These are phyloP conservation scores for Pseudomyrmex pallidus DNA, from an alignment of 1,140 invertebrate genomes.

Conservation along the genomic window DNA sequence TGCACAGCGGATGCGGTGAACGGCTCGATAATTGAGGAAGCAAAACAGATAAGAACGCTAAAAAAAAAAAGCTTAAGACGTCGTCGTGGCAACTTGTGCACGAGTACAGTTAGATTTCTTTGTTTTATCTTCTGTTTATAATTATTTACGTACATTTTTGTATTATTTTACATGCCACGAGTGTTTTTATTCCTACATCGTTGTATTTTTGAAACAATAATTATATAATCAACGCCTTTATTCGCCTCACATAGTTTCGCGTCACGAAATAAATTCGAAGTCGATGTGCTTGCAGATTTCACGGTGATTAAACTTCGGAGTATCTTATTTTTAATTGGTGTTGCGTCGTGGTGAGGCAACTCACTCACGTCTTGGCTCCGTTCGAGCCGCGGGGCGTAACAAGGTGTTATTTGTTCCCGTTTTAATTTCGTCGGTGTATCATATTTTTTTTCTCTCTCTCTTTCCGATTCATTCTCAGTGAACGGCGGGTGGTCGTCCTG, in stretches of 20 bases:
- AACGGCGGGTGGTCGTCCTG: slow-evolving; percentile 95
- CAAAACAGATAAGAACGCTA: background rate
- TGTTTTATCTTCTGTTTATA: background rate
- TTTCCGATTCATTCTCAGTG: slow-evolving; percentile 84
- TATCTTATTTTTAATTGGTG: slow-evolving; percentile 47
- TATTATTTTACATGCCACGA: background rate
- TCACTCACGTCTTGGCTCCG: background rate
- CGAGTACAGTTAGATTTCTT: background rate
- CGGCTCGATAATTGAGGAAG: slow-evolving; percentile 10
- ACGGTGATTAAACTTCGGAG: slow-evolving; percentile 22
- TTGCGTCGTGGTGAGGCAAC: slow-evolving; percentile 7
- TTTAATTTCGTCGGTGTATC: slow-evolving; percentile 48
- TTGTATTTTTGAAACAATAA: background rate
- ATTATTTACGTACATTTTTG: background rate
- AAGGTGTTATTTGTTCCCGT: slow-evolving; percentile 57
- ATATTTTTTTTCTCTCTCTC: slow-evolving; percentile 2
- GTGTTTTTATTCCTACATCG: background rate
- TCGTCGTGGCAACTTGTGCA: background rate
- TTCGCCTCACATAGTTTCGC: slow-evolving; percentile 2
- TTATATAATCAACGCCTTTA: background rate
- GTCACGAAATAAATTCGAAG: slow-evolving; percentile 24
- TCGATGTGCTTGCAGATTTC: slow-evolving; percentile 39
- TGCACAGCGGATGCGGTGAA: background rate
- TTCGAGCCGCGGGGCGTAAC: slow-evolving; percentile 49
- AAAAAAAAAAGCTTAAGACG: slow-evolving; percentile 7